Evolutionary conservation across 2,888 invertebrate species (phyloP).

Genomic region (Temnothorax ravouxi): DNA sequence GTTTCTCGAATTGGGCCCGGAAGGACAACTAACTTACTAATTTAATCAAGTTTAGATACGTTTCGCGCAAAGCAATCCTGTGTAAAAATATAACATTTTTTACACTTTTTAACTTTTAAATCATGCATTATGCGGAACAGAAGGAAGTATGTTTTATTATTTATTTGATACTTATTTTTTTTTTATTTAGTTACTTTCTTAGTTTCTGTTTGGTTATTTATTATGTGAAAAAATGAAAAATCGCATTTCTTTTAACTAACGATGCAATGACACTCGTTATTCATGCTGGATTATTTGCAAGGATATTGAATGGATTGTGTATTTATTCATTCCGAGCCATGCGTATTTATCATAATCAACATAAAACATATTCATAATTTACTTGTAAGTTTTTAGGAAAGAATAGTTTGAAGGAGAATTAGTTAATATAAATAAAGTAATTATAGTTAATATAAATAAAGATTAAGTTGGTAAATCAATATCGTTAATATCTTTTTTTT

Average conservation of each 20-base stretch:
- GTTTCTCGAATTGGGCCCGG: neutral
- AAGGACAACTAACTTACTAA: constrained; percentile 3
- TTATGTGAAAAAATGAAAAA: neutral
- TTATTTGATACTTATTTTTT: neutral
- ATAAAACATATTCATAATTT: neutral
- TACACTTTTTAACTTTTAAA: neutral
- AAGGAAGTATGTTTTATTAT: neutral
- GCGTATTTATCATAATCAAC: neutral
- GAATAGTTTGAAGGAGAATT: neutral
- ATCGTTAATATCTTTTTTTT: constrained; percentile 6
- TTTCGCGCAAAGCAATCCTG: neutral
- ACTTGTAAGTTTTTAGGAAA: neutral
- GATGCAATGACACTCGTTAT: neutral
- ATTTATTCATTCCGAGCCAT: neutral
- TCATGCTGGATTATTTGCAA: neutral
- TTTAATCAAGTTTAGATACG: neutral
- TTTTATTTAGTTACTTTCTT: neutral
- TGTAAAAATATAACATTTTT: neutral
- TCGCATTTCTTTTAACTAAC: neutral
- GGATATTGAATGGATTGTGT: neutral
- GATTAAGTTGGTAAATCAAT: neutral
- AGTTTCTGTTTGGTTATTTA: neutral
- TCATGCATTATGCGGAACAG: neutral
- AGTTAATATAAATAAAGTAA: neutral
- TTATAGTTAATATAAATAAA: neutral